Base-by-base conservation (phyloP, 2,888 invertebrate genomes). In the Drosophila fungiperda region DNA sequence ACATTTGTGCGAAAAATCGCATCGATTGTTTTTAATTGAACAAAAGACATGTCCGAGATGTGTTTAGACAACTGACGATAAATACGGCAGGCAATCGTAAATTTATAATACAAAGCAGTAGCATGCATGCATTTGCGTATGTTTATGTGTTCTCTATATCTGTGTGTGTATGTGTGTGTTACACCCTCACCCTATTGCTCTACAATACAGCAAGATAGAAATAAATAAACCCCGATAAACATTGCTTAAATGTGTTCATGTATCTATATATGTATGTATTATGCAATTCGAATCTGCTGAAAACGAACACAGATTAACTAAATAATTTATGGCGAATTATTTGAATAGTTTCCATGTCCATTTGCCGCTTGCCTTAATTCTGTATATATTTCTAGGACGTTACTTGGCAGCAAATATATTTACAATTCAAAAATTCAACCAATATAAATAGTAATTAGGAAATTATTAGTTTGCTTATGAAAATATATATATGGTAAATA, bases 1-100 rank as follows among this genome's bases (percentile, higher is more conserved):
- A 87, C 87, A 90, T 88, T 86, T 85, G 88, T 77, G 90, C 82
- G 74, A 85, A 87, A 85, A 87, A 87, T 85, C 89, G 82, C 89
- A 87, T 85, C 82, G 87, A 89, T 87, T 84, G 89, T 87, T 84
- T 89, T 76, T 78, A 87, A 87, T 81, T 89, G 74, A 69, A 77
- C 63, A 67, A 73, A 69, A 73, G 68, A 76, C 77, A 68, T 62
- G 72, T 62, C 38, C 68, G 78, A 72, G 68, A 77, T 62, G 66
- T 77, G 73, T 81, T 78, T 76, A 73, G 59, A 67, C 68, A 61
- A 61, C 53, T 29, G 60, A 45, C 50, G 63, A 58, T 76, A 75
- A 54, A 58, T 62, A 35, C 42, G 52, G 38, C 36, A 36, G 38
- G 15, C 52, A 36, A 49, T 45, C 60, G 73, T 29, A 53, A 60